Evolutionary conservation across 2,113 vertebrate species (phyloP).

Genomic region (Fulica atra): DNA sequence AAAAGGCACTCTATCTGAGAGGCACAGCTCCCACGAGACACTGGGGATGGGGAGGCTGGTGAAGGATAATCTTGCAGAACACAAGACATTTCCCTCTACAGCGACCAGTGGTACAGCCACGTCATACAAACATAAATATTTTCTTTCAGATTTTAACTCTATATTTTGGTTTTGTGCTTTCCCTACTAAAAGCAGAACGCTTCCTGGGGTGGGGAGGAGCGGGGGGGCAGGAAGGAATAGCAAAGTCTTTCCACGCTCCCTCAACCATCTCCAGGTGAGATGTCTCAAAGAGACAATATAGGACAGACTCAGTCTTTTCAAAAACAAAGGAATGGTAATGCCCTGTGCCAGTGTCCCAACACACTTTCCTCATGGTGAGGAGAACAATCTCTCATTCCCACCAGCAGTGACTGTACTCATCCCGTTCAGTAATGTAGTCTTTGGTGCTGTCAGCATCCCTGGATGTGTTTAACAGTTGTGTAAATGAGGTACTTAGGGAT

Average conservation of each 20-base stretch:
- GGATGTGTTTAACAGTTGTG: too few relatives aligned
- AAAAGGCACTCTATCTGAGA: background rate
- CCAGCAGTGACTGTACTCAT: background rate
- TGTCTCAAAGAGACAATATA: background rate
- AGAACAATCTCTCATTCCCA: background rate
- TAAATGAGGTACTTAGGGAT: too few relatives aligned
- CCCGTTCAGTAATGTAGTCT: background rate
- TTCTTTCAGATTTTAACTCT: background rate
- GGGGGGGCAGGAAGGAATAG: rapidly evolving
- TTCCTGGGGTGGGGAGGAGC: background rate
- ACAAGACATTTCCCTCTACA: background rate
- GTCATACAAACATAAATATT: background rate
- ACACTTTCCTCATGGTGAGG: background rate
- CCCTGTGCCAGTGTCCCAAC: background rate
- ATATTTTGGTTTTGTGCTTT: background rate
- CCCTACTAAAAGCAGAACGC: background rate
- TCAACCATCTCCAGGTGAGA: background rate
- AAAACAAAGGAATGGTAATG: background rate
- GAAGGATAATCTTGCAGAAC: background rate
- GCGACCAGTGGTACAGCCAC: rapidly evolving
- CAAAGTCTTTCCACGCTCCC: background rate
- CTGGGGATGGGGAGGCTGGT: background rate
- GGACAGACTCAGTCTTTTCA: background rate
- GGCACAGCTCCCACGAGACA: background rate
- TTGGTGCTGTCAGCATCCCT: background rate